Conservation (phyloP, 2,797 vertebrate species). For the Forpus xanthops region DNA sequence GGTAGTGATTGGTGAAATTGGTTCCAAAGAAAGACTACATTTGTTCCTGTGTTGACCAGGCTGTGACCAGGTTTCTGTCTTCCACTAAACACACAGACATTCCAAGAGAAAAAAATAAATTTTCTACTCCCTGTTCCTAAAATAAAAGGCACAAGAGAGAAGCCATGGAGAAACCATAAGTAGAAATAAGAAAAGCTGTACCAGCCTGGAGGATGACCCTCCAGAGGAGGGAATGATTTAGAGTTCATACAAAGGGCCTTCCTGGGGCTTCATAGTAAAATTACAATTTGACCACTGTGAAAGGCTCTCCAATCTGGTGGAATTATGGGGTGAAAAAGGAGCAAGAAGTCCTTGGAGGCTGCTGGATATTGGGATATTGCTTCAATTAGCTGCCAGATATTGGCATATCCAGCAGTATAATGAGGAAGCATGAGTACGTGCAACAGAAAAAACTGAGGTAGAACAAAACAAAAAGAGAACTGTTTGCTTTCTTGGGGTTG, state of each 20-base stretch:
- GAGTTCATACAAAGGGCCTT: background rate
- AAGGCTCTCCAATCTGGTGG: background rate
- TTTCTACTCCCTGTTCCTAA: background rate
- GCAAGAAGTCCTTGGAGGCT: background rate
- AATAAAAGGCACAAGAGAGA: background rate
- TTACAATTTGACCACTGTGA: background rate
- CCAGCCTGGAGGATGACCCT: background rate
- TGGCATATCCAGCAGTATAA: background rate
- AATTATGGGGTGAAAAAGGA: background rate
- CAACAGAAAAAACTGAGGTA: background rate
- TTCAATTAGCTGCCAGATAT: background rate
- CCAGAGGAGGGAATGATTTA: background rate
- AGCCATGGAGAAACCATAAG: background rate
- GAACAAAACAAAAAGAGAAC: background rate
- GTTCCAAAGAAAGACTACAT: background rate
- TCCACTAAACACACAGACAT: background rate
- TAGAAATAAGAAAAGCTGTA: background rate
- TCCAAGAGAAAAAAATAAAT: background rate
- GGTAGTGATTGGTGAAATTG: background rate
- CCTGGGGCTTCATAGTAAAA: background rate
- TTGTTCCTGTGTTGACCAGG: background rate
- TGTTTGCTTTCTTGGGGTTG: fast-evolving
- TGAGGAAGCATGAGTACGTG: background rate
- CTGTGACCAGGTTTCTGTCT: background rate
- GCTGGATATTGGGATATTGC: background rate